A percentile compares a stretch with the other conserved stretches of the same genome.
phyloP scores from a whole-genome alignment of 2,797 vertebrate species.

The Sphaeramia orbicularis region DNA sequence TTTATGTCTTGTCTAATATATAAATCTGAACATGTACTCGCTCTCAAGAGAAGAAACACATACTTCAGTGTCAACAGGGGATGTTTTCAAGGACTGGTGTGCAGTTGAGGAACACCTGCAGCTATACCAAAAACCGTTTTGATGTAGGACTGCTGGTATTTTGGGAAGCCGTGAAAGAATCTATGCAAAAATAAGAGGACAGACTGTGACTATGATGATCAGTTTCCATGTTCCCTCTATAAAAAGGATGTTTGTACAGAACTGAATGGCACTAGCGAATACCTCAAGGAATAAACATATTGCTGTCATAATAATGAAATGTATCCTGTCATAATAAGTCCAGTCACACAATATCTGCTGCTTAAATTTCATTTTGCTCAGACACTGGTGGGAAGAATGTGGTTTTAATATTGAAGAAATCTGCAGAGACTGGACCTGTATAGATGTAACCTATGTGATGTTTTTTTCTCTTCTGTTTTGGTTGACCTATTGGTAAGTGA shows the following conservation, averaged over 20 bases:
- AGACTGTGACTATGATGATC: not conserved
- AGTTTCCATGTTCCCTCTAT: not conserved
- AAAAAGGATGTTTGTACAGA: too few relatives aligned
- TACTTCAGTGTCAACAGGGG: too few relatives aligned
- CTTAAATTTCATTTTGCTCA: not conserved
- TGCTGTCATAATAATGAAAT: not conserved
- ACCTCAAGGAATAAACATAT: not conserved
- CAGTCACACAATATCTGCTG: not conserved
- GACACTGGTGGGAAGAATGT: not conserved
- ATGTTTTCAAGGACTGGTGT: not conserved
- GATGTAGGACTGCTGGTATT: too few relatives aligned
- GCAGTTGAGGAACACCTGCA: not conserved
- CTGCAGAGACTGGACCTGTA: not conserved
- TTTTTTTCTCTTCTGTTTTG: not conserved
- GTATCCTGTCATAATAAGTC: not conserved
- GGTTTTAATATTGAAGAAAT: not conserved
- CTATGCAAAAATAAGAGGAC: too few relatives aligned
- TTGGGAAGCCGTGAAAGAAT: too few relatives aligned
- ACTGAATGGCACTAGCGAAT: not conserved
- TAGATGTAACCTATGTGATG: not conserved
- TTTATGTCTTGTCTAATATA: not conserved
- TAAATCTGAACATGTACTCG: not conserved
- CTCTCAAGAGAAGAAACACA: too few relatives aligned
- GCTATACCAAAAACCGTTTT: too few relatives aligned
- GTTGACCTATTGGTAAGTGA: not conserved